phyloP scores from a whole-genome alignment of 2,113 vertebrate genomes.

The Syngnathus typhle region DNA sequence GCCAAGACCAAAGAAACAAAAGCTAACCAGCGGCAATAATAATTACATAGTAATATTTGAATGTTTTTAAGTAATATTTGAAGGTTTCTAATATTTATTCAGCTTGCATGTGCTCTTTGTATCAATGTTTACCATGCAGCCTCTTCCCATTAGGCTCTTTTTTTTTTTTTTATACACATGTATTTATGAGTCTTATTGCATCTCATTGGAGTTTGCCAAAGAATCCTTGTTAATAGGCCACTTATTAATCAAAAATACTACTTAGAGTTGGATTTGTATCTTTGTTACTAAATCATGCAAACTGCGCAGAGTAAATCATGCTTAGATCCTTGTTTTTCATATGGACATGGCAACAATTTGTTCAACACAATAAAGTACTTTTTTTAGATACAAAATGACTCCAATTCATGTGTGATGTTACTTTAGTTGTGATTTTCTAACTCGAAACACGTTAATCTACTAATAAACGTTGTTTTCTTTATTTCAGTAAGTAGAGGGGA shows the following conservation, averaged over 20 bases:
- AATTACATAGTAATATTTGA: constrained; percentile 35
- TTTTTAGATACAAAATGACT: not conserved
- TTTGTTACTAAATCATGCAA: constrained; percentile 56
- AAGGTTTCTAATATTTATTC: constrained; percentile 54
- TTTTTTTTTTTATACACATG: constrained; percentile 14
- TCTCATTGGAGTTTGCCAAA: constrained; percentile 44
- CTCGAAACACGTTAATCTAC: not conserved
- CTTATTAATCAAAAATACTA: constrained; percentile 28
- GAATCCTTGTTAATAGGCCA: constrained; percentile 20
- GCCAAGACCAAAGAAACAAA: constrained; percentile 37
- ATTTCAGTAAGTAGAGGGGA: too few species aligned
- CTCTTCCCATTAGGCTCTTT: constrained; percentile 26
- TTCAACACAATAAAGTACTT: not conserved
- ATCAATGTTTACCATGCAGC: constrained; percentile 44
- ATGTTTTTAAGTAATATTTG: constrained; percentile 9
- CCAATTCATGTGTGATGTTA: not conserved
- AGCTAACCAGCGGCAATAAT: constrained; percentile 34
- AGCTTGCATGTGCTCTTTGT: constrained; percentile 57
- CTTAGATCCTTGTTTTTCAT: not conserved
- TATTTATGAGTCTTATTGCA: constrained; percentile 64
- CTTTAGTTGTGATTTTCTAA: not conserved
- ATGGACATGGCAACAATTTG: not conserved
- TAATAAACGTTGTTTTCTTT: too few species aligned
- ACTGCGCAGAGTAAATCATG: not conserved
- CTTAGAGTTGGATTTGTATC: constrained; percentile 37